Percentiles rank a stretch among this genome's conserved stretches.
Conservation (phyloP, 1,140 invertebrate genomes). For the Eriocheir sinensis region DNA sequence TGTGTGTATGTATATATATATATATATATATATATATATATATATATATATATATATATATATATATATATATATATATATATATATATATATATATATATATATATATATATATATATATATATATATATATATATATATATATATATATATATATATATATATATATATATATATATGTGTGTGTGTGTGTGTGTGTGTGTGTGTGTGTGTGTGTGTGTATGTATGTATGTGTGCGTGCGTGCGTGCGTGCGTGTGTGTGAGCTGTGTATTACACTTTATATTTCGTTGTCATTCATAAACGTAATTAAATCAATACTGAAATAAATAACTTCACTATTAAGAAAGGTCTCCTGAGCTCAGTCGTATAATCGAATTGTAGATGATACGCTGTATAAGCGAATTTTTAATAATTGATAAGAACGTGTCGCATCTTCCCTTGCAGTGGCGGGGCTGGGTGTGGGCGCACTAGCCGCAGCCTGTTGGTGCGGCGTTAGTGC, state of each 20-base stretch:
- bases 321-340: too few relatives aligned
- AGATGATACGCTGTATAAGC: too few relatives aligned
- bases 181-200: slow-evolving; percentile 5
- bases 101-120: slow-evolving; percentile 50
- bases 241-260: background rate
- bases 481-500: too few relatives aligned
- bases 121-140: slow-evolving; percentile 60
- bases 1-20: background rate
- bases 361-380: too few relatives aligned
- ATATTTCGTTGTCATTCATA: too few relatives aligned
- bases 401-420: too few relatives aligned
- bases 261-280: too few relatives aligned
- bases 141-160: slow-evolving; percentile 58
- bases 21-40: slow-evolving; percentile 66
- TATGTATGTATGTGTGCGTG: background rate
- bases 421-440: too few relatives aligned
- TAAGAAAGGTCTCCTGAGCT: too few relatives aligned
- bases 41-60: slow-evolving; percentile 64
- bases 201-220: slow-evolving; percentile 17
- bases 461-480: too few relatives aligned
- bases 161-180: slow-evolving; percentile 29
- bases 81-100: slow-evolving; percentile 51
- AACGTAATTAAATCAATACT: too few relatives aligned
- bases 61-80: slow-evolving; percentile 58
- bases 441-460: too few relatives aligned